Percentiles rank a stretch among this genome's conserved stretches.
Conservation (phyloP, 2,113 vertebrate genomes). For the Zosterops lateralis region DNA sequence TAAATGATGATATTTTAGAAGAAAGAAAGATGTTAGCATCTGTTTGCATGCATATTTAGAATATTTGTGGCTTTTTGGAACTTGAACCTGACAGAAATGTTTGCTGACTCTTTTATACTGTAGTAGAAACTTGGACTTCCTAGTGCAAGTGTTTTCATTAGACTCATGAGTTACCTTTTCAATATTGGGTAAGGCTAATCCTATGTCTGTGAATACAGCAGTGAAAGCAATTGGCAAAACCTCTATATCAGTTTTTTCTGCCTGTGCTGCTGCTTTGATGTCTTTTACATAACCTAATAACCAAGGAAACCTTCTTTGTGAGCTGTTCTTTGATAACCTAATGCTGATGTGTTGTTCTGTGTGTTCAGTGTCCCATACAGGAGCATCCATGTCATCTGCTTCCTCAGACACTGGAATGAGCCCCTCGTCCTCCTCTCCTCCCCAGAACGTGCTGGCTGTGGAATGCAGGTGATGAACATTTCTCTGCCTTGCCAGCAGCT, state of each 20-base stretch:
- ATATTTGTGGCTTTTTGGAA: neutral
- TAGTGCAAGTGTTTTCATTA: neutral
- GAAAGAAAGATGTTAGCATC: neutral
- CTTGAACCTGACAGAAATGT: neutral
- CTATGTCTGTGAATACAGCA: neutral
- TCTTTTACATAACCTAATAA: neutral
- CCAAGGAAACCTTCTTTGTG: neutral
- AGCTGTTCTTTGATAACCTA: rapidly evolving
- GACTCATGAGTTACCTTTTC: neutral
- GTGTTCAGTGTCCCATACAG: slow-evolving; percentile 86
- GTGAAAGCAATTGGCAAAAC: neutral
- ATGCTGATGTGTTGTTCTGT: neutral
- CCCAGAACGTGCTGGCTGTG: slow-evolving; percentile 92
- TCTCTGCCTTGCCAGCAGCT: slow-evolving; percentile 76
- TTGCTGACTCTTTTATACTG: neutral
- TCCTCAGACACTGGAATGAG: slow-evolving; percentile 97
- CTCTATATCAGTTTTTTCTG: rapidly evolving
- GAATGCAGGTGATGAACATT: slow-evolving; percentile 96
- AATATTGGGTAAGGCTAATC: rapidly evolving
- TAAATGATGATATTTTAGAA: neutral
- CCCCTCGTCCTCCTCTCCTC: slow-evolving; percentile 91
- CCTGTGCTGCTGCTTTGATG: neutral
- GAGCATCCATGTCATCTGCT: slow-evolving; percentile 92
- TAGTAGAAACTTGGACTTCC: neutral
- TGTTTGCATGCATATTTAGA: neutral